Percentiles rank a stretch among this genome's conserved stretches.
Conservation (phyloP, 1,140 invertebrate species). For the Druon quercuslanigerum region DNA sequence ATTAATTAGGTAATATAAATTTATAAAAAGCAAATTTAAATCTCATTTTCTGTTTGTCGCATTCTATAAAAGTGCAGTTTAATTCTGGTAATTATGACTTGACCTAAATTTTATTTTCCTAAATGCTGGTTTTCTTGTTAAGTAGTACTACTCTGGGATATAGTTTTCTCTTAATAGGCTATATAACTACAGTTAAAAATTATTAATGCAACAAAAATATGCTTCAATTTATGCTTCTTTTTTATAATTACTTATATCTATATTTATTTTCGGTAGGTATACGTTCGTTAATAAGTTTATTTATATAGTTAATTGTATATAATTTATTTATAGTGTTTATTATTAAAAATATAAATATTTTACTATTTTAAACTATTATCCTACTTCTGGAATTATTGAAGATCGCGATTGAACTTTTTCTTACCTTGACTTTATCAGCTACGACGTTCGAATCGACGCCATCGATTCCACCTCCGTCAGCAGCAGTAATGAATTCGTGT, state of each 20-base stretch:
- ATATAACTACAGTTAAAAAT: neutral
- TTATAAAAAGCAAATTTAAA: too few species aligned
- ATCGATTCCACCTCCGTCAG: constrained; percentile 75
- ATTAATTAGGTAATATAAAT: too few species aligned
- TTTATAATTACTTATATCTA: too few species aligned
- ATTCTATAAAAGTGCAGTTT: neutral
- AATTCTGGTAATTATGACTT: constrained; percentile 1
- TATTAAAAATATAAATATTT: too few species aligned
- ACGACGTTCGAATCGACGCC: constrained; percentile 72
- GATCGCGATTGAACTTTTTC: neutral
- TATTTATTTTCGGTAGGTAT: too few species aligned
- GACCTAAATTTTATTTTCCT: constrained; percentile 21
- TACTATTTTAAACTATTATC: too few species aligned
- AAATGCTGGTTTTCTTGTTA: neutral
- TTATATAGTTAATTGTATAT: too few species aligned
- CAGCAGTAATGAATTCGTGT: constrained; percentile 85
- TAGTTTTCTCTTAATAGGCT: neutral
- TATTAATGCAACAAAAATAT: neutral
- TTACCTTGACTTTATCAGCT: constrained; percentile 70
- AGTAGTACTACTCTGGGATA: neutral
- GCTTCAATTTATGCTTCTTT: too few species aligned
- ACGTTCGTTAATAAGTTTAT: too few species aligned
- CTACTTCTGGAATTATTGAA: too few species aligned
- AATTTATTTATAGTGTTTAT: too few species aligned
- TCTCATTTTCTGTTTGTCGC: neutral